Conservation (phyloP, 2,797 vertebrate genomes). For the Pithecia hirsuta region DNA sequence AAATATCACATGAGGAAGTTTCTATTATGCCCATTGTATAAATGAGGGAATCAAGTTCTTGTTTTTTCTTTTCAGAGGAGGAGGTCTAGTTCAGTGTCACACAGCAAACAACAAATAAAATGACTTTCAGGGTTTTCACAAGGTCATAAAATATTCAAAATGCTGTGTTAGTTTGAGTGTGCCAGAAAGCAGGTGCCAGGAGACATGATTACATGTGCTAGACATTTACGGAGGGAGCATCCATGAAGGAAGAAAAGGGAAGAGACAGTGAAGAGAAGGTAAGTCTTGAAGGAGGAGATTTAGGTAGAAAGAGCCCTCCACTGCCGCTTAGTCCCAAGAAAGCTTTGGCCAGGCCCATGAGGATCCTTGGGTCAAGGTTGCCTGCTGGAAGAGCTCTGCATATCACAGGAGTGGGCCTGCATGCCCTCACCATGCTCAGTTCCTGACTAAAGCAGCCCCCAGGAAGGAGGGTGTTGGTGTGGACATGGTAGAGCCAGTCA, state of each 20-base stretch:
- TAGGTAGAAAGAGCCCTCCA: not conserved
- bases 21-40: not conserved
- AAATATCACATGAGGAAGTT: not conserved
- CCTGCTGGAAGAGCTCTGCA: fast-evolving
- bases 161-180: not conserved
- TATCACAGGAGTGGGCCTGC: not conserved
- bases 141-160: not conserved
- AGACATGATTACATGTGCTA: not conserved
- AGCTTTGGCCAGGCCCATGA: not conserved
- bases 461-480: not conserved
- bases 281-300: not conserved
- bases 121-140: not conserved
- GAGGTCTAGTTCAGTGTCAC: not conserved
- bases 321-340: not conserved
- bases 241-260: not conserved
- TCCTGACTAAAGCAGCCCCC: not conserved
- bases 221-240: not conserved
- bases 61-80: not conserved
- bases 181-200: not conserved
- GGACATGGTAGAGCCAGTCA: not conserved
- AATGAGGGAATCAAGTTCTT: not conserved
- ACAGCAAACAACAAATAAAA: not conserved
- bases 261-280: not conserved
- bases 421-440: fast-evolving
- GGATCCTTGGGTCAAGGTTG: not conserved